Evolutionary conservation across 2,888 invertebrate species (phyloP).

Genomic region (Protonemura montana): DNA sequence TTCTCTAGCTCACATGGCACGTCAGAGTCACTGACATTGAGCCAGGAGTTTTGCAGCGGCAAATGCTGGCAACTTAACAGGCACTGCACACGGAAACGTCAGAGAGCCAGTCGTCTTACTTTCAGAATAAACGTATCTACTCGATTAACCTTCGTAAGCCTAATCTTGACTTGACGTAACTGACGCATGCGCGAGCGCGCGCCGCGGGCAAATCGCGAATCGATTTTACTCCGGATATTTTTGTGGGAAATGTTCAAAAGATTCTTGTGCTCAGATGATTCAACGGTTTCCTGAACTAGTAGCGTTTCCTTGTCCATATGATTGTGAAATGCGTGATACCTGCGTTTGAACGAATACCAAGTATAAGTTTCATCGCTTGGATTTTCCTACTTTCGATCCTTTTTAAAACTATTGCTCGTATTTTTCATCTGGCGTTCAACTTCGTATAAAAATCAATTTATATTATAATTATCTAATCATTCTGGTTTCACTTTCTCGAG

Average conservation of each 20-base stretch:
- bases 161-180: neutral
- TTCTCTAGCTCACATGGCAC: neutral
- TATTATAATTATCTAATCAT: neutral
- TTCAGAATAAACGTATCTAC: neutral
- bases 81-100: neutral
- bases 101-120: neutral
- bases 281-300: neutral
- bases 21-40: neutral
- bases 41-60: neutral
- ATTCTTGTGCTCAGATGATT: neutral
- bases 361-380: neutral
- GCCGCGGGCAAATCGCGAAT: neutral
- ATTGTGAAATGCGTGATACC: neutral
- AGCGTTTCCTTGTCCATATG: neutral
- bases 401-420: neutral
- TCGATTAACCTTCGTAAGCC: neutral
- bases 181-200: neutral
- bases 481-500: neutral
- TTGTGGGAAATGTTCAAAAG: neutral
- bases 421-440: too few species aligned
- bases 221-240: neutral
- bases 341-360: neutral
- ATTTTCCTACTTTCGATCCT: neutral
- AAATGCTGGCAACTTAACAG: neutral
- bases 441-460: neutral